A percentile compares a stretch with the other conserved stretches of the same genome.
Evolutionary conservation across 2,888 invertebrate species (phyloP).

Genomic region (Parascotia fuliginaria): DNA sequence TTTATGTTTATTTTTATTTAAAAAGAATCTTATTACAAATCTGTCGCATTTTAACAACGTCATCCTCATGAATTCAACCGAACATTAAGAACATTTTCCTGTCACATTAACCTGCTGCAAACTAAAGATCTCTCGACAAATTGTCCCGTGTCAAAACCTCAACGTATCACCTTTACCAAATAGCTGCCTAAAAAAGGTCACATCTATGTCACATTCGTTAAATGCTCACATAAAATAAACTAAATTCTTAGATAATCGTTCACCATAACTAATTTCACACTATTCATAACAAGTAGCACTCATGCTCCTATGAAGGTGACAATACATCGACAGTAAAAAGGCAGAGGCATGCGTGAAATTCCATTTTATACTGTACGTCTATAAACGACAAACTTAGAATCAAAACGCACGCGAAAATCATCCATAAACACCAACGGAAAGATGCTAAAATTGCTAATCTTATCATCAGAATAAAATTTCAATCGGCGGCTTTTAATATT

Average conservation of each 20-base stretch:
- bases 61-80: background rate
- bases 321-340: conserved; percentile 59
- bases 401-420: conserved; percentile 39
- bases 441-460: background rate
- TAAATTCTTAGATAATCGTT: conserved; percentile 61
- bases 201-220: conserved; percentile 38
- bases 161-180: conserved; percentile 27
- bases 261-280: conserved; percentile 71
- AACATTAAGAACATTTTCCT: conserved; percentile 4
- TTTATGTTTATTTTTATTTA: background rate
- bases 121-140: background rate
- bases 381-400: conserved; percentile 69
- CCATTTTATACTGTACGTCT: conserved; percentile 66
- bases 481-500: conserved; percentile 7
- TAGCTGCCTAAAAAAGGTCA: conserved; percentile 48
- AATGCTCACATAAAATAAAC: conserved; percentile 54
- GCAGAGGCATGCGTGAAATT: conserved; percentile 78
- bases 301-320: conserved; percentile 54
- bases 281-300: conserved; percentile 70
- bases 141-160: conserved; percentile 29
- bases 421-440: conserved; percentile 4
- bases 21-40: background rate
- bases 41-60: background rate
- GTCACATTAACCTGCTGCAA: background rate
- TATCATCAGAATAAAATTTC: conserved; percentile 3